Conservation (phyloP, 2,113 vertebrate genomes). For the Menura novaehollandiae region DNA sequence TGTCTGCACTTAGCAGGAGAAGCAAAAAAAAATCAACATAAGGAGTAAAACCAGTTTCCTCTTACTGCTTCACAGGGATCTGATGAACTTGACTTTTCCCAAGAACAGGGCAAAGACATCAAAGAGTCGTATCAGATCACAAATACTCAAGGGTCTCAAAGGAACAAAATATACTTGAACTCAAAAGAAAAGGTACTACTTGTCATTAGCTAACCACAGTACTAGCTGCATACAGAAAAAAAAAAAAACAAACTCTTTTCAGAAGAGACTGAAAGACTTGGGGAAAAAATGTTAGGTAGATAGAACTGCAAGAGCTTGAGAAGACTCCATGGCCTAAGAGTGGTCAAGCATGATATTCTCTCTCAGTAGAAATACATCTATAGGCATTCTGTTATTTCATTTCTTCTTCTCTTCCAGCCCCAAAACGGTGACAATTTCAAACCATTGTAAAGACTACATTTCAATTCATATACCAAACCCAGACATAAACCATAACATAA, state of each 20-base stretch:
- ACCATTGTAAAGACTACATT: background rate
- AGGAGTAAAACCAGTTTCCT: background rate
- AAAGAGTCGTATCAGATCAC: background rate
- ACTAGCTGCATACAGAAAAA: background rate
- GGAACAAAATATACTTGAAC: background rate
- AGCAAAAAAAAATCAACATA: background rate
- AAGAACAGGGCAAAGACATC: background rate
- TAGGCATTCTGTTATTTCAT: background rate
- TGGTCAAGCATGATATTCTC: background rate
- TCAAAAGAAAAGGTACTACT: background rate
- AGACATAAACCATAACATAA: background rate
- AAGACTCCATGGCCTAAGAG: background rate
- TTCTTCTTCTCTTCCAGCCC: background rate
- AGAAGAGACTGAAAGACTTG: background rate
- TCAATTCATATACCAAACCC: background rate
- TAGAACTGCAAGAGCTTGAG: background rate
- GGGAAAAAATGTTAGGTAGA: background rate
- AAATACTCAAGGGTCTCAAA: background rate
- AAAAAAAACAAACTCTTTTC: background rate
- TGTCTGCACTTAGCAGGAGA: background rate
- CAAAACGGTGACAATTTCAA: background rate
- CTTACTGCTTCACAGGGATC: background rate
- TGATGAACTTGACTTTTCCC: background rate
- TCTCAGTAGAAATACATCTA: background rate
- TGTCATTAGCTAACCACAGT: background rate